These are phyloP conservation scores for Trachops cirrhosus DNA, from an alignment of 2,797 vertebrate genomes.

Conservation along the genomic window DNA sequence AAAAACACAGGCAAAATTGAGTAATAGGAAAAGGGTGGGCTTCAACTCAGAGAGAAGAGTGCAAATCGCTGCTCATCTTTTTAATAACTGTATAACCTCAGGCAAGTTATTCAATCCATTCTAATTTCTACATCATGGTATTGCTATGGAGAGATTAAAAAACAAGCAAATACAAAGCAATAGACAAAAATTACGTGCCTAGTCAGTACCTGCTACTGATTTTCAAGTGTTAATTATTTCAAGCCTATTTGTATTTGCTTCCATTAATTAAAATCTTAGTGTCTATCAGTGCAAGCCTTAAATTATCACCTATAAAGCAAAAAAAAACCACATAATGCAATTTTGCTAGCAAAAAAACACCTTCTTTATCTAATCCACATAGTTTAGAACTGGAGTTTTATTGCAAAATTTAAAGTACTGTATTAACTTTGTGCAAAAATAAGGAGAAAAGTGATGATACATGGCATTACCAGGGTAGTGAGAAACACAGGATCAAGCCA, in stretches of 20 bases:
- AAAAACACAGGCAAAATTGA: not conserved
- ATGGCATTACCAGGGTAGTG: not conserved
- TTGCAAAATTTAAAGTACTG: not conserved
- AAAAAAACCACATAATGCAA: not conserved
- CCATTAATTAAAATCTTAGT: not conserved
- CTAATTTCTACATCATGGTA: not conserved
- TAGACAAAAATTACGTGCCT: not conserved
- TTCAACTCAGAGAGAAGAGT: not conserved
- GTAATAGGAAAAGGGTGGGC: not conserved
- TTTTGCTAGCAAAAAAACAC: not conserved
- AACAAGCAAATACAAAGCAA: not conserved
- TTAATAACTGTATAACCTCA: not conserved
- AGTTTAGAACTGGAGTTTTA: not conserved
- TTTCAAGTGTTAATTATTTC: not conserved
- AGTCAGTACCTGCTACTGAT: not conserved
- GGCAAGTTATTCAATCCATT: not conserved
- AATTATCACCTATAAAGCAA: not conserved
- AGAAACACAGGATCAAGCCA: not conserved
- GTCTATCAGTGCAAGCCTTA: not conserved
- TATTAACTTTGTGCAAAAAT: constrained; percentile 35
- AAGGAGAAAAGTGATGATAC: not conserved
- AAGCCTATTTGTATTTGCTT: not conserved
- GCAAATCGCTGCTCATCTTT: not conserved
- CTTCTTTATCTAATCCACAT: not conserved
- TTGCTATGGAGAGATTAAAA: not conserved